phyloP scores from a whole-genome alignment of 1,140 invertebrate genomes.

The Pteromalus puparum region DNA sequence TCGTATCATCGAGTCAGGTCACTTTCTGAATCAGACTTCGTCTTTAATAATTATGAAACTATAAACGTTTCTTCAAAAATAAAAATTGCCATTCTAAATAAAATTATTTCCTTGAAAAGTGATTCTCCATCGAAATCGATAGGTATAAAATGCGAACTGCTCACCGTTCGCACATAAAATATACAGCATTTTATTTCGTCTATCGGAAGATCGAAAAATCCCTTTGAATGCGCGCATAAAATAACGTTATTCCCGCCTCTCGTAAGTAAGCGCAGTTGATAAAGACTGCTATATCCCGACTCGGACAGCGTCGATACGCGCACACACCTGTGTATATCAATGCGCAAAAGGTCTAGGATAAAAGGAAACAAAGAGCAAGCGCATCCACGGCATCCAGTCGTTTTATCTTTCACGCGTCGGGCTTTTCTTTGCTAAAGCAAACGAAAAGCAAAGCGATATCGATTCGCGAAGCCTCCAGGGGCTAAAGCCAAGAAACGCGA shows the following conservation, averaged over 20 bases:
- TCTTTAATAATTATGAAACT: too few species aligned
- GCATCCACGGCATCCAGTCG: background rate
- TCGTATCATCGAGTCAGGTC: too few species aligned
- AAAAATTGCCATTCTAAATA: too few species aligned
- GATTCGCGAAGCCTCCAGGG: slow-evolving; percentile 45
- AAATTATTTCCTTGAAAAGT: too few species aligned
- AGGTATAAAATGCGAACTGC: background rate
- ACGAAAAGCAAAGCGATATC: slow-evolving; percentile 27
- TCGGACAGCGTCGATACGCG: background rate
- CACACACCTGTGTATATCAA: background rate
- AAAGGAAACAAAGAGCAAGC: background rate
- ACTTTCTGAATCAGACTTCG: too few species aligned
- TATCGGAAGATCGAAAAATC: background rate
- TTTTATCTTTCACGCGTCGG: background rate
- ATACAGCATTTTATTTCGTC: background rate
- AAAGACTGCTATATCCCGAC: background rate
- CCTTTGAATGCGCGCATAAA: background rate
- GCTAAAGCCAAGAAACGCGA: slow-evolving; percentile 32
- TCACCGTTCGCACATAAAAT: background rate
- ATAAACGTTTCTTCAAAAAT: too few species aligned
- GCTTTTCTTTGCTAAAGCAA: background rate
- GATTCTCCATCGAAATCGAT: background rate
- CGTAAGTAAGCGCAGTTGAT: background rate
- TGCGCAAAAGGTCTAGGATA: background rate
- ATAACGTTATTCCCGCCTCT: background rate